Base-by-base conservation (phyloP, 2,888 invertebrate genomes). In the Zootermopsis nevadensis region DNA sequence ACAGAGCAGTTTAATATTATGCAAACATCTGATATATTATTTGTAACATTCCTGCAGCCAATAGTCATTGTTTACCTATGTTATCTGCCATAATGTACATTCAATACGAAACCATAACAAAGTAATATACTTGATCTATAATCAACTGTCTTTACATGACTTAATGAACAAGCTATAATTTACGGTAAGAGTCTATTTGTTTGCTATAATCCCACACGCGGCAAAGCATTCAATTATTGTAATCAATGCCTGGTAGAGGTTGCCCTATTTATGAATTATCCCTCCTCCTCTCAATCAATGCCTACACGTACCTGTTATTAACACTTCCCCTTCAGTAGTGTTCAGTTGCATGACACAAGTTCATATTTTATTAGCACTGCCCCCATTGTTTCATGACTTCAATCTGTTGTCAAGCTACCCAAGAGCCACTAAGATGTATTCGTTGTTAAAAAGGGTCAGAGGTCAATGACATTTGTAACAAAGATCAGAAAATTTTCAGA, bases 131-230 rank as follows among this genome's bases (percentile, higher is more conserved):
- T n/a, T n/a, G n/a, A n/a, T n/a, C 31, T 69, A 33, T 33, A 69
- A 33, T 69, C 30, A 31, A 31, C 33, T 15, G 30, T 33, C 69
- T 22, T 15, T 66, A 22, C 22, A 69, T 31, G 69, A 69, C 69
- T 69, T 69, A n/a, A 69, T 60, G 69, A 69, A 69, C 69, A 69
- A 33, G 27, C 24, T 69, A 33, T 33, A 69, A 69, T 69, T 69
- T 69, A 30, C 30, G 6, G 7, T 22, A 69, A 30, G 30, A 69
- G 33, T 33, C 69, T 69, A 69, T 69, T 69, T 69, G 69, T 69
- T 69, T 69, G 69, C 22, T 30, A 10, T 69, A 69, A 69, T 69
- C 69, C 30, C 30, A 33, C 69, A 69, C 69, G 33, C 33, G 33
- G 69, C 22, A 33, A 30, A 69, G 69, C 33, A 30, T 69, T 69